phyloP scores from a whole-genome alignment of 2,113 vertebrate species.

The Pteropus alecto region DNA sequence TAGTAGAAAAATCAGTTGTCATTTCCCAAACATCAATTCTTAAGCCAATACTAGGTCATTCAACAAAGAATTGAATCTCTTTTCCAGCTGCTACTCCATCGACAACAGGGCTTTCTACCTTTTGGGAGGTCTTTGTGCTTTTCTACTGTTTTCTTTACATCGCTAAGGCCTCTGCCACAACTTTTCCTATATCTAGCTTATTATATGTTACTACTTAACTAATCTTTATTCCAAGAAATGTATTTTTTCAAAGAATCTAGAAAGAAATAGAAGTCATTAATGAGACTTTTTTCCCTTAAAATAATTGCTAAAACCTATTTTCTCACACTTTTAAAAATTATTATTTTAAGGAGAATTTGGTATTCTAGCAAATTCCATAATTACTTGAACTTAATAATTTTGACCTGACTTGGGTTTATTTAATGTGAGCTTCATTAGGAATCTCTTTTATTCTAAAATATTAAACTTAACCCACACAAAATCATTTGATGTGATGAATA shows the following conservation, averaged over 20 bases:
- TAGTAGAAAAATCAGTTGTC: not conserved
- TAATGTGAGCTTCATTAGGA: not conserved
- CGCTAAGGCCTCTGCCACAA: not conserved
- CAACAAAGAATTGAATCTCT: not conserved
- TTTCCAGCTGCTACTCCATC: not conserved
- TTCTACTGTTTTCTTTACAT: not conserved
- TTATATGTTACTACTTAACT: not conserved
- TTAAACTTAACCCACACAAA: not conserved
- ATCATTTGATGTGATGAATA: not conserved
- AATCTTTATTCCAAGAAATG: not conserved
- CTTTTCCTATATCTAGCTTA: not conserved
- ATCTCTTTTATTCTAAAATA: constrained; percentile 28
- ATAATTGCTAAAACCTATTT: not conserved
- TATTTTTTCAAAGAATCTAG: not conserved
- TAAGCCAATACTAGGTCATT: not conserved
- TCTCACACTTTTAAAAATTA: not conserved
- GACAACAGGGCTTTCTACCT: not conserved
- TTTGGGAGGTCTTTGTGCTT: not conserved
- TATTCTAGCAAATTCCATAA: not conserved
- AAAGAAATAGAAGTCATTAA: not conserved
- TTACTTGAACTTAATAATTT: constrained; percentile 33
- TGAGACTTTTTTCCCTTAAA: not conserved
- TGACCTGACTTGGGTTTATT: not conserved
- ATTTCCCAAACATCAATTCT: not conserved
- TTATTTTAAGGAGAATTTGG: not conserved